Evolutionary conservation across 2,888 invertebrate species (phyloP), one percentile per base, ranked within the genome.

Genomic region (Hirtodrosophila confusa): DNA sequence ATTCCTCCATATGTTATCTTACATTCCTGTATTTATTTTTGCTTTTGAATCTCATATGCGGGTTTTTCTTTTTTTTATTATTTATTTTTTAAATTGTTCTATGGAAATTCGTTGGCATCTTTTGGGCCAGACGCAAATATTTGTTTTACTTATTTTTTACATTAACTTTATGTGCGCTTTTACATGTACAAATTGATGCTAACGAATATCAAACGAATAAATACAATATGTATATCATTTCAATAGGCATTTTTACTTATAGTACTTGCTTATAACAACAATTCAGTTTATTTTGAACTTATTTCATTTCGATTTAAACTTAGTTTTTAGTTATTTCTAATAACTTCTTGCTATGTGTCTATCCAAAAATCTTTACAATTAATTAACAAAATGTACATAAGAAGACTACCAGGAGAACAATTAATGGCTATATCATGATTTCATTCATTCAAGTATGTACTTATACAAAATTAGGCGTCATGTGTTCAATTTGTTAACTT

Each of bases 271-370:
- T 73, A 73, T 41, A 55, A 64, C 60, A 65, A 61, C 65, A 65
- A 76, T 71, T 73, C 56, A 76, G 71, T 74, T 68, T 64, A 53
- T 50, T 37, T 62, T 61, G 35, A 58, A 61, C 64, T 64, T 57
- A 62, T 45, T 57, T 64, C 33, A 29, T 39, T 62, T 60, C 40
- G 11, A 35, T 43, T 57, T 69, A 45, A 61, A 57, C 57, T 62
- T 75, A 77, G 63, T 78, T 87, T 82, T 87, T 72, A 88, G 88
- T 84, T 84, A 88, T 84, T 84, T 88, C 74, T 67, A 88, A 88
- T 84, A 88, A 86, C 88, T 83, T 55, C 17, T 11, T 62, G 60
- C 84, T 68, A 58, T 50, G 48, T 63, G 37, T 31, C 43, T 60
- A 62, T 48, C 35, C 50, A 49, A 70, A 68, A 82, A 64, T 62